Evolutionary conservation across 2,888 invertebrate genomes (phyloP), one percentile per base, ranked within the genome.

Genomic region (Oligia fasciuncula): DNA sequence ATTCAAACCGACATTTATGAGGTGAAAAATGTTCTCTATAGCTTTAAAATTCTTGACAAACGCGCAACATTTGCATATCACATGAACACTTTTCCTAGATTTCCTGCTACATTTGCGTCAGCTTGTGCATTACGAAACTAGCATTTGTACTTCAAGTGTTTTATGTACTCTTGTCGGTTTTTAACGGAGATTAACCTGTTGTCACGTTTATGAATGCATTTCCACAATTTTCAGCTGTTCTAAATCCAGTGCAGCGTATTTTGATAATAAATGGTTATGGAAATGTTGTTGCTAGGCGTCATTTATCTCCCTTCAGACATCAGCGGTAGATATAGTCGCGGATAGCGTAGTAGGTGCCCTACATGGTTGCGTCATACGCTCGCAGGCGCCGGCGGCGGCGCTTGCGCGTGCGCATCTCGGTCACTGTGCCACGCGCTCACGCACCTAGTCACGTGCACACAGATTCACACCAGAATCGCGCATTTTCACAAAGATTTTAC

Each of bases 381-480:
- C 85, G 88, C 76, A 87, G 91, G 90, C 91, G 92, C 92, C 90
- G 88, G 89, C 89, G 89, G 84, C 86, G 84, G 85, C 90, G 84
- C 87, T 83, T 87, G 91, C 90, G 84, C 87, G 83, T 87, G 90
- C 90, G 91, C 91, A 93, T 91, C 86, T 94, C 94, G 95, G 95
- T 95, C 95, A 95, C 91, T 94, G 93, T 93, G 94, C 91, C 95
- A 91, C 87, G 86, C 90, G 88, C 90, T 71, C 65, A 90, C 91
- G 92, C 90, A 91, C 83, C 90, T 89, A 91, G 90, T 93, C 93
- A 93, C 92, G 93, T 91, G 93, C 87, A 77, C 83, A 76, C 80
- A 77, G 81, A 89, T 89, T 86, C 85, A 85, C 83, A 84, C 86
- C 68, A 88, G 80, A 40, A 87, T 84, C 86, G 87, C 88, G 71